Conservation (phyloP, 2,888 invertebrate genomes). For the Yponomeuta sedellus region DNA sequence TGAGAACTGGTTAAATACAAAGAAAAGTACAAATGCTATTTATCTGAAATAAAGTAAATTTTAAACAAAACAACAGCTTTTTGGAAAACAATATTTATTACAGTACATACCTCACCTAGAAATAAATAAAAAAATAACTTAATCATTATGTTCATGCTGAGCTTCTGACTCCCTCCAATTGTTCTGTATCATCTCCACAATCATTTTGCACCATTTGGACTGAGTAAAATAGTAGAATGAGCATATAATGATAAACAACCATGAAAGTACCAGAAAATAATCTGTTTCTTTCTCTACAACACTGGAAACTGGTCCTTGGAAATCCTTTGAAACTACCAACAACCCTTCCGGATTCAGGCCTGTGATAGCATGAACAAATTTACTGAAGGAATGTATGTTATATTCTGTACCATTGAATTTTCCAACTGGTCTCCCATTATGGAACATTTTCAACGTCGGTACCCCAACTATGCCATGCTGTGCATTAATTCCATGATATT, state of each 20-base stretch:
- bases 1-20: constrained; percentile 22
- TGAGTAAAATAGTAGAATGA: constrained; percentile 85
- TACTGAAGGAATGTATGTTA: constrained; percentile 85
- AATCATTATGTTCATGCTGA: constrained; percentile 86
- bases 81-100: not conserved
- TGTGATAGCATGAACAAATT: constrained; percentile 86
- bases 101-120: not conserved
- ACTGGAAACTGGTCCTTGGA: constrained; percentile 87
- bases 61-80: not conserved
- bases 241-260: constrained; percentile 88
- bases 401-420: constrained; percentile 90
- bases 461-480: constrained; percentile 94
- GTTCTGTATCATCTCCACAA: constrained; percentile 88
- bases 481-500: constrained; percentile 89
- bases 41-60: not conserved
- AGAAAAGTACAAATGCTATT: not conserved
- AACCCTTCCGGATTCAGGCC: constrained; percentile 80
- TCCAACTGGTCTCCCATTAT: constrained; percentile 89
- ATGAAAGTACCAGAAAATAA: constrained; percentile 87
- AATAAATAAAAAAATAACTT: constrained; percentile 26
- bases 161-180: constrained; percentile 93
- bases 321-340: constrained; percentile 84
- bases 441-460: constrained; percentile 91
- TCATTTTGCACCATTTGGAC: constrained; percentile 85
- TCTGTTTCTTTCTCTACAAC: constrained; percentile 86